Evolutionary conservation across 2,888 invertebrate species (phyloP).

Genomic region (Dascillus cervinus): DNA sequence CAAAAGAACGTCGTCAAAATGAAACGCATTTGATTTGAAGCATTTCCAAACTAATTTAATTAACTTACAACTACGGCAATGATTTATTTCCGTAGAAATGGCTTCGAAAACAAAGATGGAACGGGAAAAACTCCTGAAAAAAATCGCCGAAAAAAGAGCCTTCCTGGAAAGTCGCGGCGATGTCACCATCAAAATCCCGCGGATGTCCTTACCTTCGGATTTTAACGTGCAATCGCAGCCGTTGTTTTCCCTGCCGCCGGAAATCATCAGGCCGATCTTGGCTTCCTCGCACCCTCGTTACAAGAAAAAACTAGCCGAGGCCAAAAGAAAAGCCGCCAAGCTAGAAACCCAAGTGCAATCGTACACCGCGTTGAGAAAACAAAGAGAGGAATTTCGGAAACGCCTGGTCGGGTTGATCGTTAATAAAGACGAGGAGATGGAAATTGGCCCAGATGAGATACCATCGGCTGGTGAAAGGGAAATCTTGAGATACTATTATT

Average conservation of each 20-base stretch:
- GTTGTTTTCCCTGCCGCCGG: conserved; percentile 56
- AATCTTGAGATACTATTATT: conserved; percentile 78
- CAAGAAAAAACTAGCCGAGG: conserved; percentile 34
- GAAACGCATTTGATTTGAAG: too few relatives aligned
- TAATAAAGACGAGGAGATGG: conserved; percentile 46
- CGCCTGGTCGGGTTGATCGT: conserved; percentile 70
- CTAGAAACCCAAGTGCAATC: conserved; percentile 44
- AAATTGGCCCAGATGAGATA: conserved; percentile 42
- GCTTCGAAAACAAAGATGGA: conserved; percentile 30
- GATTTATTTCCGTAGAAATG: too few relatives aligned
- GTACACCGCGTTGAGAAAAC: conserved; percentile 61
- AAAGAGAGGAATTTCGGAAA: conserved; percentile 75
- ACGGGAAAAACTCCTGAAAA: conserved; percentile 42
- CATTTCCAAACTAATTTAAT: too few relatives aligned
- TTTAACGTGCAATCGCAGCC: conserved; percentile 51
- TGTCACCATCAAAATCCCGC: conserved; percentile 49
- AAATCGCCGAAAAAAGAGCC: conserved; percentile 40
- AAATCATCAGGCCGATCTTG: conserved; percentile 42
- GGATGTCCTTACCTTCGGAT: conserved; percentile 49
- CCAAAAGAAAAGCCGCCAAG: conserved; percentile 43
- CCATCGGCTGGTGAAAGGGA: conserved; percentile 60
- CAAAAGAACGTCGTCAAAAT: not conserved
- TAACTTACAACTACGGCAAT: too few relatives aligned
- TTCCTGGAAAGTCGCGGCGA: conserved; percentile 42
- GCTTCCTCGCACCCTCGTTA: conserved; percentile 36